Conservation (phyloP, 2,888 invertebrate species). For the Belgica antarctica region DNA sequence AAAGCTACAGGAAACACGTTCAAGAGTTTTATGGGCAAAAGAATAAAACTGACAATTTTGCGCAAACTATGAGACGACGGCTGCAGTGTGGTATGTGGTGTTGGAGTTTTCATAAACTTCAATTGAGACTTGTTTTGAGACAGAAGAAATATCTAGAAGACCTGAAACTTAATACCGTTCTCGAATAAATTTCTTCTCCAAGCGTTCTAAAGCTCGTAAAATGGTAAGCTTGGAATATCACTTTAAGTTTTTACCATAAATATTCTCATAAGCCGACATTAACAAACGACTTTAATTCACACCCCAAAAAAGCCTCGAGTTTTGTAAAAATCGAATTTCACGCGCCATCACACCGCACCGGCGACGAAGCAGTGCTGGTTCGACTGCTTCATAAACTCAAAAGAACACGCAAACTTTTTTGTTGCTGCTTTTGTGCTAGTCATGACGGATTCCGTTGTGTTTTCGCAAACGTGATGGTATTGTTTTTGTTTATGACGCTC, state of each 20-base stretch:
- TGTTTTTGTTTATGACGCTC: constrained; percentile 8
- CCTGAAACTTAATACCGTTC: neutral
- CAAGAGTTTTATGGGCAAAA: neutral
- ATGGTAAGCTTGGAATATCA: neutral
- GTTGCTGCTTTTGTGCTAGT: constrained; percentile 20
- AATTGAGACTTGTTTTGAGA: no score
- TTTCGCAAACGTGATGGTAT: neutral
- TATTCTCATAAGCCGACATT: no score
- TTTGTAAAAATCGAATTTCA: constrained; percentile 33
- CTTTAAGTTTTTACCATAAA: neutral
- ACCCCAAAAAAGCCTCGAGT: neutral
- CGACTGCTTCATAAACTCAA: neutral
- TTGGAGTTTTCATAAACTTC: no score
- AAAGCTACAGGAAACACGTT: neutral
- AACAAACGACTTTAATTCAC: neutral
- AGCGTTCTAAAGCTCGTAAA: neutral
- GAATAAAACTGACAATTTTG: neutral
- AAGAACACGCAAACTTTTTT: constrained; percentile 8
- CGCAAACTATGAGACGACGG: neutral
- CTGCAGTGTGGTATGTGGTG: no score
- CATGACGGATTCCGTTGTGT: constrained; percentile 21
- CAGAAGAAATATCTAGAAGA: no score
- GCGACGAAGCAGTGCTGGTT: neutral
- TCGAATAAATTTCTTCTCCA: no score
- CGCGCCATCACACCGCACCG: constrained; percentile 23